Evolutionary conservation across 2,888 invertebrate species (phyloP).

Genomic region (Torymus texanus): DNA sequence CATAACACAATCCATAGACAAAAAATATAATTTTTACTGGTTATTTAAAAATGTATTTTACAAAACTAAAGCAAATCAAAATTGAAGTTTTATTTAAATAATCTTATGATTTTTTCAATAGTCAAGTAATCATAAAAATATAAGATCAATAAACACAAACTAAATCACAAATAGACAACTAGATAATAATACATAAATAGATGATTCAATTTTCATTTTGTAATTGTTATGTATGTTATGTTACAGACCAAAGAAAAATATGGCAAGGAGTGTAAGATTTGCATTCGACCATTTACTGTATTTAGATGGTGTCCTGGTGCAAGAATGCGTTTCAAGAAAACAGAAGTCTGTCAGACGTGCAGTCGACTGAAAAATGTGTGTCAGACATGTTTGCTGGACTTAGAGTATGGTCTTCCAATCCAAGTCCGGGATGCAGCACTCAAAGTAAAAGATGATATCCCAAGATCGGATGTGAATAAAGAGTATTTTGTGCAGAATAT

Average conservation of each 20-base stretch:
- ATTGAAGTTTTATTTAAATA: no score
- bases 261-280: constrained; percentile 97
- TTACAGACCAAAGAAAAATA: constrained; percentile 92
- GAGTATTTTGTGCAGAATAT: constrained; percentile 95
- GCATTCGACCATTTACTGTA: constrained; percentile 94
- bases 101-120: no score
- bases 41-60: no score
- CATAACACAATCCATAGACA: no score
- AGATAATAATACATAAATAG: background rate
- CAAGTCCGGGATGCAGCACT: constrained; percentile 94
- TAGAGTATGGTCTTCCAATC: constrained; percentile 92
- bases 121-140: no score
- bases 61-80: no score
- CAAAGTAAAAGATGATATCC: constrained; percentile 92
- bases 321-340: constrained; percentile 96
- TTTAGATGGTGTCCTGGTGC: constrained; percentile 98
- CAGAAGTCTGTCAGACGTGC: constrained; percentile 97
- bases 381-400: constrained; percentile 94
- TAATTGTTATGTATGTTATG: constrained; percentile 47
- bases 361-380: constrained; percentile 96
- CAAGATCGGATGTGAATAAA: constrained; percentile 95
- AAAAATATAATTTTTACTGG: no score
- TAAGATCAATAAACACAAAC: no score
- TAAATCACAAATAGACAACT: no score
- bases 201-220: constrained; percentile 62